phyloP scores from a whole-genome alignment of 2,888 invertebrate genomes.

The Corbicula japonica region DNA sequence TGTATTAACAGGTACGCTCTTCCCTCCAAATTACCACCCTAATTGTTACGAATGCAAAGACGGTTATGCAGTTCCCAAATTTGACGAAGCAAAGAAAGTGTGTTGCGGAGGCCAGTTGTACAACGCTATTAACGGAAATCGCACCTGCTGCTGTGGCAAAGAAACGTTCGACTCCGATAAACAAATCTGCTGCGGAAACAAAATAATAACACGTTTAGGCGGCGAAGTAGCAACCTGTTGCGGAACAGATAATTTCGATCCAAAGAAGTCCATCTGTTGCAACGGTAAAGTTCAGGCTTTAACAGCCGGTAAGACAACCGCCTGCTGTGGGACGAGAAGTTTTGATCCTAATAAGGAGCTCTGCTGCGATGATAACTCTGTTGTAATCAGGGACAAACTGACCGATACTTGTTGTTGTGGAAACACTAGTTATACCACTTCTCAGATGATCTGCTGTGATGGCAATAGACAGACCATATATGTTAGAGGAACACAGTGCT shows the following conservation, averaged over 20 bases:
- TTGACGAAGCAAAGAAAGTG: conserved; percentile 49
- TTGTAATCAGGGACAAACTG: conserved; percentile 40
- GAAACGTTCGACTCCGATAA: conserved; percentile 38
- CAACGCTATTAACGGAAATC: conserved; percentile 50
- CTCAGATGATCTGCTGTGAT: conserved; percentile 49
- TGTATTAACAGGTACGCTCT: conserved; percentile 47
- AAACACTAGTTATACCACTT: conserved; percentile 43
- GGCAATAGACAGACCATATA: conserved; percentile 39
- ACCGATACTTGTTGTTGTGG: conserved; percentile 57
- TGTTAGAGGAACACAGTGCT: conserved; percentile 55
- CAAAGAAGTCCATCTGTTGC: conserved; percentile 48
- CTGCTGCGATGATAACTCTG: conserved; percentile 52
- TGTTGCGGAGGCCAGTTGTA: conserved; percentile 52
- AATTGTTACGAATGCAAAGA: conserved; percentile 58
- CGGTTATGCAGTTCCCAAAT: conserved; percentile 43
- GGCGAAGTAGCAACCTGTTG: conserved; percentile 53
- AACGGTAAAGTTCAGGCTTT: conserved; percentile 47
- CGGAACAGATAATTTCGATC: conserved; percentile 45
- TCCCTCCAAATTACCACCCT: conserved; percentile 57
- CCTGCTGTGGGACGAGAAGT: conserved; percentile 53
- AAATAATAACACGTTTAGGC: conserved; percentile 40
- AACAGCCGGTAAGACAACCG: conserved; percentile 16
- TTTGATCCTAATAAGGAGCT: conserved; percentile 43
- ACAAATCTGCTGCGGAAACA: conserved; percentile 50
- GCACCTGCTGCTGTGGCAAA: conserved; percentile 53